Conservation (phyloP, 2,888 invertebrate species). For the Mimas tiliae region DNA sequence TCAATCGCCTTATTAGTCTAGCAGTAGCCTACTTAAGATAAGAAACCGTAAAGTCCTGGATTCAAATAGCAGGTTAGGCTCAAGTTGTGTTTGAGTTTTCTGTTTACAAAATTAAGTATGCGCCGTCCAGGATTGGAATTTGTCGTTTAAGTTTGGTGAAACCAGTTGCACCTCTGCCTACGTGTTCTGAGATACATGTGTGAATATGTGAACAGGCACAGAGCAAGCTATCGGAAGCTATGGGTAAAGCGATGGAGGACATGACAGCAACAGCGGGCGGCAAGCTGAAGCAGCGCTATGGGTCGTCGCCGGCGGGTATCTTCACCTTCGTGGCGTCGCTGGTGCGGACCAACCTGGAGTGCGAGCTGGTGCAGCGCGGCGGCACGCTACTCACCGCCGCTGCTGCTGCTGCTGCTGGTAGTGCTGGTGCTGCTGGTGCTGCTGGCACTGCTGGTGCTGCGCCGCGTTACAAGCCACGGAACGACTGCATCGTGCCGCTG, state of each 20-base stretch:
- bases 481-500: conserved; percentile 87
- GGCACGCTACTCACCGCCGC: conserved; percentile 86
- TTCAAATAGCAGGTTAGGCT: too few species aligned
- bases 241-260: conserved; percentile 97
- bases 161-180: too few species aligned
- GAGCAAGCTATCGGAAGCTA: conserved; percentile 92
- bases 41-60: too few species aligned
- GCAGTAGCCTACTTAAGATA: too few species aligned
- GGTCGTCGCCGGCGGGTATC: conserved; percentile 82
- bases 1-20: too few species aligned
- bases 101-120: too few species aligned
- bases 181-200: too few species aligned
- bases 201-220: too few species aligned
- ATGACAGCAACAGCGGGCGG: conserved; percentile 95
- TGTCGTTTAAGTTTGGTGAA: too few species aligned
- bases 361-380: conserved; percentile 95
- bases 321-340: conserved; percentile 95
- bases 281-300: conserved; percentile 89
- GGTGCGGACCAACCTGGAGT: conserved; percentile 95
- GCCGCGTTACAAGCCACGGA: conserved; percentile 80
- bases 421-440: conserved; percentile 57
- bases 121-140: too few species aligned
- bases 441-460: conserved; percentile 75
- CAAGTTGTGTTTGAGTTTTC: too few species aligned
- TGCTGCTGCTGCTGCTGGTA: conserved; percentile 31